A percentile compares a stretch with the other conserved stretches of the same genome.
Conservation (phyloP, 92 coral and sea anemone genomes). For the Zoanthus gigantus region DNA sequence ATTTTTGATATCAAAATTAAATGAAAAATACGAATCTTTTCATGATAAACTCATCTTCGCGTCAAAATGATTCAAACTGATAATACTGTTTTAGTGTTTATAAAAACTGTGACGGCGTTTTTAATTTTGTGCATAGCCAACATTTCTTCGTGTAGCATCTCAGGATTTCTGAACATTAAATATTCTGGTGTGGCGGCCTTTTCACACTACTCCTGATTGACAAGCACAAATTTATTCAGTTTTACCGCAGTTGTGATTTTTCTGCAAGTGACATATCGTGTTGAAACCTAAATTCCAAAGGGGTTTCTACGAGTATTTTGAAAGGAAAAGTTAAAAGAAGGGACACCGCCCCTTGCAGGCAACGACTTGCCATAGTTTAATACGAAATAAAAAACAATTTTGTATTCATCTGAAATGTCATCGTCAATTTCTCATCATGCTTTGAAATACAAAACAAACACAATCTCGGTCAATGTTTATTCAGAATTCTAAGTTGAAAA, state of each 20-base stretch:
- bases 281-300: slow-evolving; percentile 3
- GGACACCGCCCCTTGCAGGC: slow-evolving; percentile 35
- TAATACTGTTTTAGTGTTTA: too few relatives aligned
- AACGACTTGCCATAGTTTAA: slow-evolving; percentile 6
- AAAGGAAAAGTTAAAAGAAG: background rate
- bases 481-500: slow-evolving; percentile 62
- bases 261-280: slow-evolving; percentile 12
- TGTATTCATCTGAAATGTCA: slow-evolving; percentile 42
- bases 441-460: slow-evolving; percentile 68
- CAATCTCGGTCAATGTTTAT: slow-evolving; percentile 81
- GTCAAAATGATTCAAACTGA: background rate
- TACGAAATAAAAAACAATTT: slow-evolving; percentile 39
- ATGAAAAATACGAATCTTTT: slow-evolving; percentile 12
- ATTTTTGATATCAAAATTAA: slow-evolving; percentile 34
- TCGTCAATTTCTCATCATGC: slow-evolving; percentile 50
- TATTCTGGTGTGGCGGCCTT: background rate
- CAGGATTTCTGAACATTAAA: background rate
- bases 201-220: slow-evolving; percentile 41
- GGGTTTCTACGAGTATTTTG: background rate
- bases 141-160: slow-evolving; percentile 14
- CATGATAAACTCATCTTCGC: background rate
- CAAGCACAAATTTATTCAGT: background rate
- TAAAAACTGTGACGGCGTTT: background rate
- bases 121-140: background rate
- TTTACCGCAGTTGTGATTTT: slow-evolving; percentile 8